Conservation (phyloP, 2,797 vertebrate species). For the Gymnoscopelus microlampas region DNA sequence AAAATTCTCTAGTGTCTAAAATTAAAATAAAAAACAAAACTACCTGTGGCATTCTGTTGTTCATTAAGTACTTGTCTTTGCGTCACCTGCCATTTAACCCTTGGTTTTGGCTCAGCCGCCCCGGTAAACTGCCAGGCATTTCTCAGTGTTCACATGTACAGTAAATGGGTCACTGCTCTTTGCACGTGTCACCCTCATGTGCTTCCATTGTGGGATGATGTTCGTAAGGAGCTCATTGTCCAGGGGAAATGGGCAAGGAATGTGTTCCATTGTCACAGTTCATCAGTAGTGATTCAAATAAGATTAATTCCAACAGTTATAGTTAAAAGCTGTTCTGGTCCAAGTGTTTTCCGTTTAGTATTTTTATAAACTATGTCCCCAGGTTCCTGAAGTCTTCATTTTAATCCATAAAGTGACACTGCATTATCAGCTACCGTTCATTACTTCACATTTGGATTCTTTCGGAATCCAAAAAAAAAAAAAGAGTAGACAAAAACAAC, state of each 20-base stretch:
- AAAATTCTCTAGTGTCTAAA: too few species aligned
- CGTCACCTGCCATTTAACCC: too few species aligned
- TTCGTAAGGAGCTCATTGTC: not conserved
- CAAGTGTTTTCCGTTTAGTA: not conserved
- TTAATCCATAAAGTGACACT: conserved; percentile 68
- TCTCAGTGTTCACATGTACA: too few species aligned
- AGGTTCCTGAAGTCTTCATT: not conserved
- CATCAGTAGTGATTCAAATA: not conserved
- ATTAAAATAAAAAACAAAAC: too few species aligned
- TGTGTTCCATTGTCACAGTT: not conserved
- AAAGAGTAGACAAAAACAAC: not conserved
- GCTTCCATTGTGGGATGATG: not conserved
- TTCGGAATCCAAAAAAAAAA: conserved; percentile 2
- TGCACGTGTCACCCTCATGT: not conserved
- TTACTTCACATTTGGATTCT: conserved; percentile 11
- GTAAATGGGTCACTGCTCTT: not conserved
- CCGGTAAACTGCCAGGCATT: too few species aligned
- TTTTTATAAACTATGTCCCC: not conserved
- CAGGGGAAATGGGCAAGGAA: conserved; percentile 1
- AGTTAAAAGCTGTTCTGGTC: conserved; percentile 18
- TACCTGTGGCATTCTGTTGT: too few species aligned
- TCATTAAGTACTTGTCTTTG: too few species aligned
- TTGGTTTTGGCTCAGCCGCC: too few species aligned
- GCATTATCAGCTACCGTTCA: conserved; percentile 7
- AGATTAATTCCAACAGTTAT: conserved; percentile 22